phyloP scores from a whole-genome alignment of 2,113 vertebrate genomes.

The Piprites chloris region DNA sequence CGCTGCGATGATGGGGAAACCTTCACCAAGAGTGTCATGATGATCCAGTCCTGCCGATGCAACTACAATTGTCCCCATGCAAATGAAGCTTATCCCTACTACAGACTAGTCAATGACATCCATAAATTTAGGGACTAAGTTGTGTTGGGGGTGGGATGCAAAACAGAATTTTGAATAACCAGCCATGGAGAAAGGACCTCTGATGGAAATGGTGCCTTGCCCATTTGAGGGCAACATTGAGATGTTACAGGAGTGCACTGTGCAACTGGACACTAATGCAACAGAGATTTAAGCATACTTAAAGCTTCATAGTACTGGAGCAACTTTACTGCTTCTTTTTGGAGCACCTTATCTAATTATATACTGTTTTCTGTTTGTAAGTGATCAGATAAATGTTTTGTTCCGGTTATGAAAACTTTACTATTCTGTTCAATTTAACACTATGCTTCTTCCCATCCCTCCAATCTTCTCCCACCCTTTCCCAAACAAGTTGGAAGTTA shows the following conservation, averaged over 20 bases:
- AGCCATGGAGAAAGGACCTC: constrained; percentile 59
- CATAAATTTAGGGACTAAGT: constrained; percentile 97
- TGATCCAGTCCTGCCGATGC: constrained; percentile 98
- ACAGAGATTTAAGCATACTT: constrained; percentile 77
- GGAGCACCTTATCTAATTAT: constrained; percentile 89
- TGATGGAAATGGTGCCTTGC: constrained; percentile 68
- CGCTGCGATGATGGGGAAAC: constrained; percentile 92
- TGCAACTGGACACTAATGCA: constrained; percentile 82
- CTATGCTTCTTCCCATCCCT: constrained; percentile 18
- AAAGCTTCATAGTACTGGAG: constrained; percentile 98
- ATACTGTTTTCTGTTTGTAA: constrained; percentile 84
- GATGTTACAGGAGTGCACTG: constrained; percentile 81
- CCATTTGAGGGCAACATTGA: constrained; percentile 64
- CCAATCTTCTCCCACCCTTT: constrained; percentile 35
- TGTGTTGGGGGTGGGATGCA: constrained; percentile 29
- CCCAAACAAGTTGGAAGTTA: constrained; percentile 71
- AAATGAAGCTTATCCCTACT: constrained; percentile 90
- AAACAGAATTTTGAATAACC: constrained; percentile 37
- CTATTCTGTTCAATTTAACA: constrained; percentile 48
- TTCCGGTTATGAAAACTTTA: constrained; percentile 45
- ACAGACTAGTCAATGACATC: constrained; percentile 96
- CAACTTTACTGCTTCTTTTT: constrained; percentile 92
- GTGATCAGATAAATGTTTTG: constrained; percentile 74
- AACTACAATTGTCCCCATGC: constrained; percentile 89
- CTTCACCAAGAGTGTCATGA: constrained; percentile 96